Evolutionary conservation across 2,888 invertebrate species (phyloP).

Genomic region (Phortica okadai): DNA sequence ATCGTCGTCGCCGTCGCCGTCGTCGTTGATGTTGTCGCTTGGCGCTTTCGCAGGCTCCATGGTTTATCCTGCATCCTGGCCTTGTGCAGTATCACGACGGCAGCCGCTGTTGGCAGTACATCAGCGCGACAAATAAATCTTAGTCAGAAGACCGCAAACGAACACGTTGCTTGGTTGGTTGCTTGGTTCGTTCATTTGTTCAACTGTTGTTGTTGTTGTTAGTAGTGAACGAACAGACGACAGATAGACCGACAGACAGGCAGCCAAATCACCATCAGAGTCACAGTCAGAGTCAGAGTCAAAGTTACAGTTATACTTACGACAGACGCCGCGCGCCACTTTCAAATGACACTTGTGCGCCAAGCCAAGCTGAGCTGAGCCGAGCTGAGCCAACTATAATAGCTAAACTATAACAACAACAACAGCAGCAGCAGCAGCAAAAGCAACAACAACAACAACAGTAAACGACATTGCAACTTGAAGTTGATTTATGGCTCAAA

Average conservation of each 20-base stretch:
- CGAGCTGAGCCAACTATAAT: no score
- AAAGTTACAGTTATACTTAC: conserved; percentile 14
- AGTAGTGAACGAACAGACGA: no score
- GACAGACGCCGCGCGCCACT: conserved; percentile 19
- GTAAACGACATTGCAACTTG: conserved; percentile 61
- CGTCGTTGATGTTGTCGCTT: conserved; percentile 34
- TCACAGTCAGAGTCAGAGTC: conserved; percentile 20
- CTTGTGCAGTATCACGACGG: conserved; percentile 73
- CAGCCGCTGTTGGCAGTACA: conserved; percentile 75
- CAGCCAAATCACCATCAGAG: neutral
- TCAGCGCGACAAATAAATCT: conserved; percentile 68
- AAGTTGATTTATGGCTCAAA: conserved; percentile 67
- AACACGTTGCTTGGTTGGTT: neutral
- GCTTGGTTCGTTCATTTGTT: neutral
- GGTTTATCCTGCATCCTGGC: conserved; percentile 73
- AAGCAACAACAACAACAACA: conserved; percentile 34
- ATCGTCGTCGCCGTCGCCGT: conserved; percentile 42
- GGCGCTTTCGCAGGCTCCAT: conserved; percentile 69
- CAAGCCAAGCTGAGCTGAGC: conserved; percentile 33
- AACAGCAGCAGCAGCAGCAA: conserved; percentile 38
- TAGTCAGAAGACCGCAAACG: conserved; percentile 53
- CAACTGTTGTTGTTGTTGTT: no score
- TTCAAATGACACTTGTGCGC: conserved; percentile 33
- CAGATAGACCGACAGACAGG: no score
- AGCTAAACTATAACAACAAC: conserved; percentile 41